phyloP scores from a whole-genome alignment of 2,888 invertebrate genomes.

The Toxonevra muliebris region DNA sequence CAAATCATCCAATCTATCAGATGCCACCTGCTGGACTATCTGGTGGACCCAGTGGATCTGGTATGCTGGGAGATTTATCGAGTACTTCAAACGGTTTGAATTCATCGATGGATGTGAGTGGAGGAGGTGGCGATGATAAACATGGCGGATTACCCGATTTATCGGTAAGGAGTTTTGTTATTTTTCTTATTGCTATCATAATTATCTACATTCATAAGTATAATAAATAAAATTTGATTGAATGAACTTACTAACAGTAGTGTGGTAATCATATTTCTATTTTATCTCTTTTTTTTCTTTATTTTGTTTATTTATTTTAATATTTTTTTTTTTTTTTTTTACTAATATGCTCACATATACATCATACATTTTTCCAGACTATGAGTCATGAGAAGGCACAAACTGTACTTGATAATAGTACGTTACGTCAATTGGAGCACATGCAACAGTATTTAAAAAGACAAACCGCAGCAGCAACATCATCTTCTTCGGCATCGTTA shows the following conservation, averaged over 20 bases:
- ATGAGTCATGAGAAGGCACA: slow-evolving; percentile 59
- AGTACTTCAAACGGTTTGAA: slow-evolving; percentile 57
- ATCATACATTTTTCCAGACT: slow-evolving; percentile 36
- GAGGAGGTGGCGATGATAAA: slow-evolving; percentile 52
- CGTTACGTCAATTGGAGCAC: slow-evolving; percentile 69
- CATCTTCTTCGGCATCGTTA: slow-evolving; percentile 26
- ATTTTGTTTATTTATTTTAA: slow-evolving; percentile 2
- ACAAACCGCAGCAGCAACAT: slow-evolving; percentile 45
- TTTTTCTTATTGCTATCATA: too few species aligned
- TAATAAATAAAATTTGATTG: too few species aligned
- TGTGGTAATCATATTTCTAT: not conserved
- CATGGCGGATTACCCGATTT: slow-evolving; percentile 58
- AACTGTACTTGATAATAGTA: slow-evolving; percentile 50
- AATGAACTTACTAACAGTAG: not conserved
- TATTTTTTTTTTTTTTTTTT: not conserved
- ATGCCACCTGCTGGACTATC: slow-evolving; percentile 51
- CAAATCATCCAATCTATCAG: slow-evolving; percentile 84
- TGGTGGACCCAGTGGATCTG: slow-evolving; percentile 37
- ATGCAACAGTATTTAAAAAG: slow-evolving; percentile 69
- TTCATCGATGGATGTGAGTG: slow-evolving; percentile 53
- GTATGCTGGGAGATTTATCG: slow-evolving; percentile 47
- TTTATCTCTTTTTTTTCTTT: not conserved
- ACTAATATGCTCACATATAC: too few species aligned
- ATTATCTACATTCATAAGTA: too few species aligned
- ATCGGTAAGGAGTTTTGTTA: slow-evolving; percentile 56